Evolutionary conservation across 92 coral and sea anemone species (phyloP).

Genomic region (Porites evermanni): DNA sequence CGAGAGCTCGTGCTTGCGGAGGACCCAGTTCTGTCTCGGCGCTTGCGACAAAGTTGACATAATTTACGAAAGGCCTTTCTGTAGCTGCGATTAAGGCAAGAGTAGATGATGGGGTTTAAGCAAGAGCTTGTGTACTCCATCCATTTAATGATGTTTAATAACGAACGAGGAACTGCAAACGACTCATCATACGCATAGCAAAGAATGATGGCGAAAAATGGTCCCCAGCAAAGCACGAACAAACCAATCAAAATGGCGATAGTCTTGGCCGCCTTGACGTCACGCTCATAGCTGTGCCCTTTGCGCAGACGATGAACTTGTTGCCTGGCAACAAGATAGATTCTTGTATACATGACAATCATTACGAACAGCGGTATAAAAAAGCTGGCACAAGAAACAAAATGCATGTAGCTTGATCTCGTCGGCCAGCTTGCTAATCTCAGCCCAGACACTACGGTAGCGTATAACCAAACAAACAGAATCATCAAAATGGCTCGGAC

Average conservation of each 20-base stretch:
- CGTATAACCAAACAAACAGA: slow-evolving; percentile 75
- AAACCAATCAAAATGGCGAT: slow-evolving; percentile 86
- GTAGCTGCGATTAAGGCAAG: slow-evolving; percentile 81
- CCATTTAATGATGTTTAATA: slow-evolving; percentile 82
- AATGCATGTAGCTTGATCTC: slow-evolving; percentile 60
- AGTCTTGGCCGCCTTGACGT: slow-evolving; percentile 88
- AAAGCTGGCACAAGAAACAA: slow-evolving; percentile 72
- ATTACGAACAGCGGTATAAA: slow-evolving; percentile 77
- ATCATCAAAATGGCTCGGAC: slow-evolving; percentile 66
- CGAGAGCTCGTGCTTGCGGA: slow-evolving; percentile 14
- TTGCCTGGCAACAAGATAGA: slow-evolving; percentile 80
- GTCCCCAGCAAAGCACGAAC: slow-evolving; percentile 83
- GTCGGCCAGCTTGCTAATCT: slow-evolving; percentile 67
- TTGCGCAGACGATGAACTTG: slow-evolving; percentile 71
- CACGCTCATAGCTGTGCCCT: slow-evolving; percentile 66
- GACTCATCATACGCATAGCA: slow-evolving; percentile 63
- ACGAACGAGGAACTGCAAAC: slow-evolving; percentile 51
- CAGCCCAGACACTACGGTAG: slow-evolving; percentile 68
- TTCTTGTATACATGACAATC: slow-evolving; percentile 80
- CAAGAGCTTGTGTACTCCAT: slow-evolving; percentile 81
- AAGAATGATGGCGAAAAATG: slow-evolving; percentile 79
- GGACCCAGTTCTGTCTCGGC: slow-evolving; percentile 15
- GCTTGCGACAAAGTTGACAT: slow-evolving; percentile 20
- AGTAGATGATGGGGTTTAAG: slow-evolving; percentile 79
- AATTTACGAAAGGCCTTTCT: slow-evolving; percentile 81